phyloP scores from a whole-genome alignment of 64 coral and sea anemone genomes.

The Montipora foliosa region DNA sequence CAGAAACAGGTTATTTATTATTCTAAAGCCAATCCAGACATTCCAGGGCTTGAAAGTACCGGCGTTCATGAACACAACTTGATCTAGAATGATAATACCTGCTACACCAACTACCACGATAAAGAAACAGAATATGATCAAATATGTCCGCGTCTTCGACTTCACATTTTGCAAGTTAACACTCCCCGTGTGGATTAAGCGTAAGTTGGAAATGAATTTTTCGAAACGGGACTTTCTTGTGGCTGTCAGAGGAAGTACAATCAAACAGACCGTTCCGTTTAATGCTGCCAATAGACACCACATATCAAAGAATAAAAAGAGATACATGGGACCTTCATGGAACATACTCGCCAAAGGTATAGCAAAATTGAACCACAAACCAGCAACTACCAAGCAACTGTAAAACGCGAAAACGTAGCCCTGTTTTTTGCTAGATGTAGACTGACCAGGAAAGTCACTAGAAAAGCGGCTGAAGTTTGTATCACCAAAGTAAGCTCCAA shows the following conservation, averaged over 20 bases:
- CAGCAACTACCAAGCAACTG: background rate
- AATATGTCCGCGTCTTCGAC: background rate
- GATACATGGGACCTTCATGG: background rate
- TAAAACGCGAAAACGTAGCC: background rate
- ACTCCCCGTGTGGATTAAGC: background rate
- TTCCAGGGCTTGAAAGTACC: background rate
- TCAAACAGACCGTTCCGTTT: background rate
- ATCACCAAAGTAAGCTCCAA: conserved; percentile 11
- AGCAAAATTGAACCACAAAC: background rate
- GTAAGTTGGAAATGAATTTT: background rate
- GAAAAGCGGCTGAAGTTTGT: background rate
- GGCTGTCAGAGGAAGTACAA: background rate
- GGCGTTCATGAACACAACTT: background rate
- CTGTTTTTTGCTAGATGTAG: background rate
- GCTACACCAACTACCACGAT: background rate
- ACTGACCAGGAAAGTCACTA: background rate
- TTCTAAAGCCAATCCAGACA: conserved; percentile 15
- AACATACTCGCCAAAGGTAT: background rate
- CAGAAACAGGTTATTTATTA: background rate
- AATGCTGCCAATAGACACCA: conserved; percentile 11
- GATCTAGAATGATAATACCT: background rate
- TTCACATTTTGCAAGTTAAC: background rate
- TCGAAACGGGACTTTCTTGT: background rate
- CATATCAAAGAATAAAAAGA: background rate
- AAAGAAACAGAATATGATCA: background rate